Percentiles rank a stretch among this genome's conserved stretches.
Conservation (phyloP, 2,888 invertebrate genomes). For the Galerucella pusilla region DNA sequence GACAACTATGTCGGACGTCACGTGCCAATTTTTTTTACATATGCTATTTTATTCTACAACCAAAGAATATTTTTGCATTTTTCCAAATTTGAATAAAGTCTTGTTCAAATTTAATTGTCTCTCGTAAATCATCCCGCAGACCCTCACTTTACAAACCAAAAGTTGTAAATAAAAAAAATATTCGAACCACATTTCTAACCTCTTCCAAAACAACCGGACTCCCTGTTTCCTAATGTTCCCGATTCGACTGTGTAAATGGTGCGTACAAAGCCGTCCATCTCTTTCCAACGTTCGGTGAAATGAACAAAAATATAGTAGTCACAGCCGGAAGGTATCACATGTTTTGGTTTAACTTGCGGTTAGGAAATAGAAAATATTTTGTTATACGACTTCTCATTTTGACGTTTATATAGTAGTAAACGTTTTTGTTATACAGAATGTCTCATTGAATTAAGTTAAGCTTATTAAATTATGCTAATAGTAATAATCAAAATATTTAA, state of each 20-base stretch:
- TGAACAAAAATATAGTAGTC: constrained; percentile 15
- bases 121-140: not conserved
- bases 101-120: not conserved
- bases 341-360: constrained; percentile 54
- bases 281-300: constrained; percentile 2
- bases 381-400: constrained; percentile 43
- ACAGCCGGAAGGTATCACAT: constrained; percentile 51
- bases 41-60: too few species aligned
- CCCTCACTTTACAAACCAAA: not conserved
- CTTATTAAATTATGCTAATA: too few species aligned
- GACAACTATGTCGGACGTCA: too few species aligned
- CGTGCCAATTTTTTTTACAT: too few species aligned
- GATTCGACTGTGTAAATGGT: constrained; percentile 20
- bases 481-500: too few species aligned
- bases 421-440: not conserved
- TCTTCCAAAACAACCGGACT: not conserved
- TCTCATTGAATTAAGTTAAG: not conserved
- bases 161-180: constrained; percentile 3
- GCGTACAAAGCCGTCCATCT: constrained; percentile 16
- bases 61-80: too few species aligned
- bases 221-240: not conserved
- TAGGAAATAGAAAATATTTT: constrained; percentile 52
- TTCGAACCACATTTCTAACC: constrained; percentile 4
- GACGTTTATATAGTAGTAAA: constrained; percentile 44
- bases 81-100: too few species aligned